These are phyloP conservation scores for Dryas iulia DNA, from an alignment of 1,140 invertebrate species.

Conservation along the genomic window DNA sequence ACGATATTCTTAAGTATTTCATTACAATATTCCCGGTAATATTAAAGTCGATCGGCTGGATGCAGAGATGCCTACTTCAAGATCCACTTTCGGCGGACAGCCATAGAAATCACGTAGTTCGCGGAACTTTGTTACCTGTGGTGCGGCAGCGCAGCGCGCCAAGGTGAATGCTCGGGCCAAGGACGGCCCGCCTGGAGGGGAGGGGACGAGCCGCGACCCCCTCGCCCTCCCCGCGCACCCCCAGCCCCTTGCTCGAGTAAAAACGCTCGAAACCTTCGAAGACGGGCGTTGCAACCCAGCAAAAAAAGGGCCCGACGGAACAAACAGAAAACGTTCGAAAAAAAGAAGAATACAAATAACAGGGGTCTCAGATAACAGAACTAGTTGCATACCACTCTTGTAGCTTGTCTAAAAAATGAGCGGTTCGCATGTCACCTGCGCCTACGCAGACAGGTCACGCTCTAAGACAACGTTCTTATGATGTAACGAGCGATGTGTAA, in stretches of 20 bases:
- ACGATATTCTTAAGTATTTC: constrained; percentile 54
- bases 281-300: constrained; percentile 62
- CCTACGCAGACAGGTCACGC: constrained; percentile 64
- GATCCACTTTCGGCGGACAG: constrained; percentile 72
- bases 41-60: constrained; percentile 60
- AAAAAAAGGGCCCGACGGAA: constrained; percentile 75
- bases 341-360: constrained; percentile 66
- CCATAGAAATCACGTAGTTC: constrained; percentile 78
- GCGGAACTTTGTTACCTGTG: constrained; percentile 78
- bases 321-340: constrained; percentile 71
- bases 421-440: constrained; percentile 70
- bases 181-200: constrained; percentile 60
- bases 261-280: constrained; percentile 68
- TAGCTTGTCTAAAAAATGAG: constrained; percentile 42
- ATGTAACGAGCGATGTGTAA: constrained; percentile 63
- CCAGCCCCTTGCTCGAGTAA: constrained; percentile 47
- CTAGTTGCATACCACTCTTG: constrained; percentile 47
- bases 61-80: constrained; percentile 53
- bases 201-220: constrained; percentile 42
- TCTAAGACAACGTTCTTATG: constrained; percentile 50
- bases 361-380: constrained; percentile 69
- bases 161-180: constrained; percentile 78
- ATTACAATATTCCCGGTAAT: constrained; percentile 69
- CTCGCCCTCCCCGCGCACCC: constrained; percentile 17
- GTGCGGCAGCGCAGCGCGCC: constrained; percentile 71